These are phyloP conservation scores for Passer montanus DNA, from an alignment of 2,113 vertebrate genomes.

Conservation along the genomic window DNA sequence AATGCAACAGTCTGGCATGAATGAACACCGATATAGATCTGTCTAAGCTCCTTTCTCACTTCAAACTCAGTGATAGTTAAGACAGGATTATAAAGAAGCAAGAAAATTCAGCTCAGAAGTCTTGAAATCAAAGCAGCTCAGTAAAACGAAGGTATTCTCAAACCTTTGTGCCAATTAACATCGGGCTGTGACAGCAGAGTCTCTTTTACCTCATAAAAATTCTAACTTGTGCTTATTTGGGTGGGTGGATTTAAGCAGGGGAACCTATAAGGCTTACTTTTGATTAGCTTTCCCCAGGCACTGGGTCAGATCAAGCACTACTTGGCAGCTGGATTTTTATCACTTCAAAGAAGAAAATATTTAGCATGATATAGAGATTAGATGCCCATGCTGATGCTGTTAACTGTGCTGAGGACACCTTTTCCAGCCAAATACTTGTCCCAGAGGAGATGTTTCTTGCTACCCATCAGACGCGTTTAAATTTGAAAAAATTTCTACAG, in stretches of 20 bases:
- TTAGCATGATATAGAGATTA: constrained; percentile 40
- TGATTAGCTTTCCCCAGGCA: constrained; percentile 11
- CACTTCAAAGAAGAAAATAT: constrained; percentile 52
- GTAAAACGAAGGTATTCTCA: constrained; percentile 27
- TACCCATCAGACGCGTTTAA: background rate
- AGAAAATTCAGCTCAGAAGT: constrained; percentile 20
- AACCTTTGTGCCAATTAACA: constrained; percentile 54
- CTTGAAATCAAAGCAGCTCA: constrained; percentile 54
- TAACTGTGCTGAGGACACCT: constrained; percentile 11
- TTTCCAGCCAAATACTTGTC: background rate
- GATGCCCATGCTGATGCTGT: constrained; percentile 24
- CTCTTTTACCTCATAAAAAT: constrained; percentile 35
- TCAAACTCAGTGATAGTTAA: constrained; percentile 48
- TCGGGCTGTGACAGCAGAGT: constrained; percentile 25
- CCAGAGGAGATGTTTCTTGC: background rate
- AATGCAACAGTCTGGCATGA: constrained; percentile 50
- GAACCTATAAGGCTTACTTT: constrained; percentile 4
- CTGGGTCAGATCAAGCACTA: constrained; percentile 36
- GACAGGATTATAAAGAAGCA: constrained; percentile 48
- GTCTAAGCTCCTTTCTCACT: constrained; percentile 52
- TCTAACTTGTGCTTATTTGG: background rate
- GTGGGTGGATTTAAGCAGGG: constrained; percentile 54
- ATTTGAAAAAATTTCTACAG: background rate
- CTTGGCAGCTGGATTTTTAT: constrained; percentile 35
- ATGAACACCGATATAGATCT: constrained; percentile 44